Evolutionary conservation across 2,113 vertebrate genomes (phyloP), one percentile per base, ranked within the genome.

Genomic region (Hippocampus guttulatus): DNA sequence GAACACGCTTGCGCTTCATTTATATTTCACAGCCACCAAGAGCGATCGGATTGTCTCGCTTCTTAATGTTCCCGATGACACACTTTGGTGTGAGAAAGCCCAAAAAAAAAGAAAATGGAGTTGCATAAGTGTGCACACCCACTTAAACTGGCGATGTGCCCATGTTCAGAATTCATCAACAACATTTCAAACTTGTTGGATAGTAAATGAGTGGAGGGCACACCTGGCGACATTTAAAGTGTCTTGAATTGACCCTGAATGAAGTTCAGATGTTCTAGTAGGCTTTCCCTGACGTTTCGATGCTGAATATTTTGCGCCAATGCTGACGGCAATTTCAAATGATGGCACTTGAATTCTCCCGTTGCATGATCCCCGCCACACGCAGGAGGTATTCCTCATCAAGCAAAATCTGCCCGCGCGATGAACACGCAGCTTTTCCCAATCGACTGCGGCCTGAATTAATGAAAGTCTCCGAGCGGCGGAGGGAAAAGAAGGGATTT

Each of bases 401-500:
- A 23, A n/a, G 21, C 2, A 16, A 51, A 63, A 49, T 70, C 70
- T 64, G 71, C 74, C 27, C 15, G 14, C 33, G 27, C 8, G 58
- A 61, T 18, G 27, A 61, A 61, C 58, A 60, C 23, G 57, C 27
- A 18, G 27, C 15, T 61, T 33, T 33, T 61, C 15, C 58, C 33
- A 33, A 33, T 61, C 58, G 33, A 30, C 58, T 16, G 27, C 5
- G 27, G 27, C 27, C 30, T 27, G 33, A 61, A 61, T 61, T 61
- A 61, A 61, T 33, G 58, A 61, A 61, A 61, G 27, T 80, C 74
- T 81, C 80, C 0, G 43, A 70, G 68, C 70, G 79, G 83, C 3
- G 5, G 84, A 86, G 74, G 74, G 77, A 11, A 49, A 61, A 57
- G 33, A 66, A n/a, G 76, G 30, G 76, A 6, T 16, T 27, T 63